Conservation (phyloP, 2,888 invertebrate genomes). For the Troides oblongomaculatus region DNA sequence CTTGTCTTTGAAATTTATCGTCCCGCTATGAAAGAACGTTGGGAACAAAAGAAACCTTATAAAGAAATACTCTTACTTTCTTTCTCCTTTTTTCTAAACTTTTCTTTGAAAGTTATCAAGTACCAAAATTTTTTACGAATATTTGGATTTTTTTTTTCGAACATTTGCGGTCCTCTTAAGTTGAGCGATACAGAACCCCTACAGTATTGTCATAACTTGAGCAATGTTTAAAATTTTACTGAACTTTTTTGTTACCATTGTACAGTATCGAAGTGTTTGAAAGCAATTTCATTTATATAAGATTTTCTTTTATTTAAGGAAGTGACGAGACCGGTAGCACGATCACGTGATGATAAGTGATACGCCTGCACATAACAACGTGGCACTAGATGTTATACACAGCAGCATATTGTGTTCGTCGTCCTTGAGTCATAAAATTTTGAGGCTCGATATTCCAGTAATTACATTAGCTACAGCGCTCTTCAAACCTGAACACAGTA, state of each 20-base stretch:
- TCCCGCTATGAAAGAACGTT: slow-evolving; percentile 13
- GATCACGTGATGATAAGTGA: too few species aligned
- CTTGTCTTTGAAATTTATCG: slow-evolving; percentile 20
- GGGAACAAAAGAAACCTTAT: slow-evolving; percentile 19
- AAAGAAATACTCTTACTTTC: slow-evolving; percentile 22
- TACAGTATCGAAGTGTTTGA: neutral
- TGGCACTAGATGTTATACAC: too few species aligned
- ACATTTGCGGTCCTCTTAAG: slow-evolving; percentile 13
- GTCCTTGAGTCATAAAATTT: too few species aligned
- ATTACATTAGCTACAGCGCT: too few species aligned
- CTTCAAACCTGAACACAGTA: too few species aligned
- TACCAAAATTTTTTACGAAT: slow-evolving; percentile 17
- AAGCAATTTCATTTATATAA: too few species aligned
- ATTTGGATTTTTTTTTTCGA: slow-evolving; percentile 18
- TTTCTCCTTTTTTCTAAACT: slow-evolving; percentile 23
- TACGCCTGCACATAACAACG: too few species aligned
- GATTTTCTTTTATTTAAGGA: too few species aligned
- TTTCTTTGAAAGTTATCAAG: slow-evolving; percentile 24
- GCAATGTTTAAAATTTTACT: neutral
- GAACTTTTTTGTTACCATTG: neutral
- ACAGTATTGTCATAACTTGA: slow-evolving; percentile 2
- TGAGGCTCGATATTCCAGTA: too few species aligned
- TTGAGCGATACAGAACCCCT: slow-evolving; percentile 9
- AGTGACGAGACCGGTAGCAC: too few species aligned
- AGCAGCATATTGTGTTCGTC: too few species aligned